A percentile compares a stretch with the other conserved stretches of the same genome.
phyloP scores from a whole-genome alignment of 2,888 invertebrate species.

The Junonia oenone region DNA sequence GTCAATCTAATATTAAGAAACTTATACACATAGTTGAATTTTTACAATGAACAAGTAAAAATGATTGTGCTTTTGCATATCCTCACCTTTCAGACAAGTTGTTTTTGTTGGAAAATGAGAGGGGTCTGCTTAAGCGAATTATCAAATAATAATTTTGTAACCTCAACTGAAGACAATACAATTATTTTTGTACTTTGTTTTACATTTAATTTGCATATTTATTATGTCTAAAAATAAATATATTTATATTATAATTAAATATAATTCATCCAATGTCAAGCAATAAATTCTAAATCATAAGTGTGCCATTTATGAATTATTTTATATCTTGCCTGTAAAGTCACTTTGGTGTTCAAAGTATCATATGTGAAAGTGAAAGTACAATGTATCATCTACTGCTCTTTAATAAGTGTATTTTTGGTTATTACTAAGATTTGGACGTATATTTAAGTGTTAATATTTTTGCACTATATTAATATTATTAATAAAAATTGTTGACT shows the following conservation, averaged over 20 bases:
- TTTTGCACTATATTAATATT: background rate
- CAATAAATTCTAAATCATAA: background rate
- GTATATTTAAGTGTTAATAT: background rate
- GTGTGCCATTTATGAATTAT: constrained; percentile 2
- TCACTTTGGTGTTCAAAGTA: background rate
- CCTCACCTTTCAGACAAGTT: too few species aligned
- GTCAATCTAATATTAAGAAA: background rate
- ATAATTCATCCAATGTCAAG: background rate
- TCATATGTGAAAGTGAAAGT: background rate
- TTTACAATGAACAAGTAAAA: background rate
- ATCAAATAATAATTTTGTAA: too few species aligned
- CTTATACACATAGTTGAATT: background rate
- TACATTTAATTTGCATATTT: background rate
- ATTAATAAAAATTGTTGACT: constrained; percentile 5
- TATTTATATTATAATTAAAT: background rate
- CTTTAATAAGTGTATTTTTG: background rate
- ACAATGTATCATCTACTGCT: background rate
- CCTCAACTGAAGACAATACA: too few species aligned
- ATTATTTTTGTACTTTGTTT: background rate
- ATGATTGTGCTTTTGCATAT: too few species aligned
- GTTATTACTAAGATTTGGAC: background rate
- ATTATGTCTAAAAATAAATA: background rate
- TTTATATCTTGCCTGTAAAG: constrained; percentile 2
- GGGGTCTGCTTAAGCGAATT: too few species aligned
- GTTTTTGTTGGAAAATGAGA: too few species aligned